phyloP scores from a whole-genome alignment of 1,140 invertebrate species.

The Cydia strobilella region DNA sequence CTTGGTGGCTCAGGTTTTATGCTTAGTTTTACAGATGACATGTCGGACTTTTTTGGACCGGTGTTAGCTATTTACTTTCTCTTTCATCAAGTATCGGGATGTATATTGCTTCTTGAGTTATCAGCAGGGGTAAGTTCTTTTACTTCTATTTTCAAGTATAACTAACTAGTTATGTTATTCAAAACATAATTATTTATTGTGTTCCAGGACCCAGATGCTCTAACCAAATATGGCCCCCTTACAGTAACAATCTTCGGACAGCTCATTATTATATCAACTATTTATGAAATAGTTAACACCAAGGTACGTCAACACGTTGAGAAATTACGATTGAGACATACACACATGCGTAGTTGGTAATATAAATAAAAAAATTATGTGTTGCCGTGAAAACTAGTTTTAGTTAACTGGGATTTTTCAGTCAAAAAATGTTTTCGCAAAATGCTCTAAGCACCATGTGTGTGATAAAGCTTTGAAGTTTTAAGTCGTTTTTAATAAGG shows the following conservation, averaged over 20 bases:
- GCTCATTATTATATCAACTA: constrained; percentile 24
- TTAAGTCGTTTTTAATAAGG: too few species aligned
- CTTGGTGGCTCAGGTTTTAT: too few species aligned
- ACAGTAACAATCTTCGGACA: constrained; percentile 36
- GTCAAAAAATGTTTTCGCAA: too few species aligned
- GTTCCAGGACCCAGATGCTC: constrained; percentile 34
- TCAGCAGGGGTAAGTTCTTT: constrained; percentile 37
- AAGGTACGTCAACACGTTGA: constrained; percentile 4
- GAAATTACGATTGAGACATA: neutral
- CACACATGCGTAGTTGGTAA: too few species aligned
- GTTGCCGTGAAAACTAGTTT: too few species aligned
- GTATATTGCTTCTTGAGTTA: constrained; percentile 42
- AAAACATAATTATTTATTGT: neutral
- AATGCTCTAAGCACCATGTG: too few species aligned
- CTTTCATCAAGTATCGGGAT: constrained; percentile 38
- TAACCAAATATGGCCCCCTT: constrained; percentile 38
- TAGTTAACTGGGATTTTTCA: too few species aligned
- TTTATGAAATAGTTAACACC: constrained; percentile 11
- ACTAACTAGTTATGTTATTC: neutral
- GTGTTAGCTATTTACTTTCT: constrained; percentile 39
- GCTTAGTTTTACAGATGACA: constrained; percentile 40
- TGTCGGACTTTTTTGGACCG: constrained; percentile 42
- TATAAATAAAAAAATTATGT: too few species aligned
- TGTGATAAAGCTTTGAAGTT: too few species aligned
- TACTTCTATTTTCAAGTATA: neutral